Conservation (phyloP, 2,113 vertebrate species). For the Microtus ochrogaster region DNA sequence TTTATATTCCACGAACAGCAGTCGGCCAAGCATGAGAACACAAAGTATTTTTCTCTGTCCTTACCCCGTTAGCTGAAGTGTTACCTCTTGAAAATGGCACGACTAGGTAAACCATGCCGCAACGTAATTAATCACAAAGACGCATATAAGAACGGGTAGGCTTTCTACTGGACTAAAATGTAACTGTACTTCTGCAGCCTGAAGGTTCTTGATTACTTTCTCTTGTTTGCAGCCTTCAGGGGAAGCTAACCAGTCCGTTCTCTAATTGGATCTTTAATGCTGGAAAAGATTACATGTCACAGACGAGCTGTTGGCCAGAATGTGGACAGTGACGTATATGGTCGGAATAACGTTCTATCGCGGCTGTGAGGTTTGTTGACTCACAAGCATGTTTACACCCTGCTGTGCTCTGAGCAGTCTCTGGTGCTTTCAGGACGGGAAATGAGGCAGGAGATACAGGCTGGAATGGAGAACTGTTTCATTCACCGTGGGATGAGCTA, state of each 20-base stretch:
- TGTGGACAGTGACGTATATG: not conserved
- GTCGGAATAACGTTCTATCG: not conserved
- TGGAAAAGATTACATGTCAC: not conserved
- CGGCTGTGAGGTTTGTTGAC: not conserved
- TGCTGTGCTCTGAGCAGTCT: not conserved
- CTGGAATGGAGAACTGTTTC: not conserved
- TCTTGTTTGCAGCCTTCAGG: not conserved
- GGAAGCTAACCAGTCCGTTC: not conserved
- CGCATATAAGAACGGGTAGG: not conserved
- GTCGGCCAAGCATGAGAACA: conserved; percentile 11
- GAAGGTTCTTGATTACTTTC: not conserved
- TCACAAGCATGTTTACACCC: not conserved
- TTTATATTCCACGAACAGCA: conserved; percentile 35
- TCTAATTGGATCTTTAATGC: not conserved
- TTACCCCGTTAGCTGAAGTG: conserved; percentile 15
- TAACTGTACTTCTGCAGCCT: not conserved
- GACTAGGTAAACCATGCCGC: not conserved
- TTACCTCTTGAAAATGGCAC: not conserved
- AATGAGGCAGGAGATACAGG: not conserved
- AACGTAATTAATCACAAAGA: conserved; percentile 49
- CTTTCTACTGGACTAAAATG: not conserved
- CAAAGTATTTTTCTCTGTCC: not conserved
- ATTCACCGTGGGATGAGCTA: not conserved
- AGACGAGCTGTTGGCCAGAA: not conserved
- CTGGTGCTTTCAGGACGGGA: not conserved